phyloP scores from a whole-genome alignment of 2,797 vertebrate genomes.

The Cyprinella venusta region DNA sequence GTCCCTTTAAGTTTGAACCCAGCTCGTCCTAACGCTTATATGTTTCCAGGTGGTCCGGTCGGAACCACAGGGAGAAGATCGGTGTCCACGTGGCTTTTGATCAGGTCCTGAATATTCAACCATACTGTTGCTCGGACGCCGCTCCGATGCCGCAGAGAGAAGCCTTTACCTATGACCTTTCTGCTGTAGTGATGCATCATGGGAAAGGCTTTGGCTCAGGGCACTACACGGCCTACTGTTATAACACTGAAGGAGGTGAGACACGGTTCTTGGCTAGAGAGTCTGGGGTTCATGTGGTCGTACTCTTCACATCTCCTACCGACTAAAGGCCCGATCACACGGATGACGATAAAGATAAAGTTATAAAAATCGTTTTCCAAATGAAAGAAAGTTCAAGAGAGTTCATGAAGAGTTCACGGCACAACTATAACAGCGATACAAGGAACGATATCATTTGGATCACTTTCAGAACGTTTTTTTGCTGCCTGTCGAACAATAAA shows the following conservation, averaged over 20 bases:
- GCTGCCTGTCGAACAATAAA: too few species aligned
- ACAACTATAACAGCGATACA: too few species aligned
- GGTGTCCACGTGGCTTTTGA: conserved; percentile 98
- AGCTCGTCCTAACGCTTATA: not conserved
- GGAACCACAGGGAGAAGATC: conserved; percentile 99
- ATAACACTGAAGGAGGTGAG: conserved; percentile 99
- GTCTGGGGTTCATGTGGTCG: not conserved
- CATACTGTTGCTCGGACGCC: conserved; percentile 94
- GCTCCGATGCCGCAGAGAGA: conserved; percentile 87
- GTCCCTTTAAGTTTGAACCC: not conserved
- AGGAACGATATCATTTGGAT: too few species aligned
- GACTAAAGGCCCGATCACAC: too few species aligned
- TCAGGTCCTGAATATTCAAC: conserved; percentile 98
- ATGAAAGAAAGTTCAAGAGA: too few species aligned
- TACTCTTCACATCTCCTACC: too few species aligned
- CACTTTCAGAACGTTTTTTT: too few species aligned
- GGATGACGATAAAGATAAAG: too few species aligned
- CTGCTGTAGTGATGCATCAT: conserved; percentile 99
- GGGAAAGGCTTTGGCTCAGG: conserved; percentile 99
- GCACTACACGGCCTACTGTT: conserved; percentile 99
- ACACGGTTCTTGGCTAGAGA: not conserved
- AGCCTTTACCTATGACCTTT: conserved; percentile 96
- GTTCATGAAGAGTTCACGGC: too few species aligned
- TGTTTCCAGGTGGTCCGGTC: conserved; percentile 92
- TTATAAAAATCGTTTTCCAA: too few species aligned